These are phyloP conservation scores for Drosophila baimaii DNA, from an alignment of 1,140 invertebrate genomes.

Conservation along the genomic window DNA sequence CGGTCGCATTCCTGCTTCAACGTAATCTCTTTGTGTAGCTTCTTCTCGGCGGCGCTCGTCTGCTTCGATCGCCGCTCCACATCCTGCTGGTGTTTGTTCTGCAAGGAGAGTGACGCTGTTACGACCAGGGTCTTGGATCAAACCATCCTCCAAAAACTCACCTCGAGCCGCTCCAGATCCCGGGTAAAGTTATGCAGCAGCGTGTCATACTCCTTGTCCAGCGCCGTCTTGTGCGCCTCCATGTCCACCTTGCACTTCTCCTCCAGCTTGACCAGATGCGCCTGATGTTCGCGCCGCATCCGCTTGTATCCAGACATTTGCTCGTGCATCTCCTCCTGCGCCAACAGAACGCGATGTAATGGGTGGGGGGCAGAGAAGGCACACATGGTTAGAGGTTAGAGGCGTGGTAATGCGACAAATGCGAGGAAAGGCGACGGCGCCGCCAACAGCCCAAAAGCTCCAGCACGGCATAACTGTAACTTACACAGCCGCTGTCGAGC, in stretches of 20 bases:
- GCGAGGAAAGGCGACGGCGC: neutral
- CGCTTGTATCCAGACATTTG: conserved; percentile 99
- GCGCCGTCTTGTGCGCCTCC: conserved; percentile 96
- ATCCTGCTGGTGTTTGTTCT: conserved; percentile 94
- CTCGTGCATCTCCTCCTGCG: conserved; percentile 97
- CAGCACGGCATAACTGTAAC: conserved; percentile 16
- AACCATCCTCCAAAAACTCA: too few species aligned
- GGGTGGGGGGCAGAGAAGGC: conserved; percentile 37
- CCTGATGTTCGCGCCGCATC: conserved; percentile 98
- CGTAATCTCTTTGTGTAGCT: conserved; percentile 96
- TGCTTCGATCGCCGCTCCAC: conserved; percentile 95
- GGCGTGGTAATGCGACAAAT: conserved; percentile 19
- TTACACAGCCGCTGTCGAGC: conserved; percentile 26
- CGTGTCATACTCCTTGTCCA: conserved; percentile 98
- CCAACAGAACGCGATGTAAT: conserved; percentile 11
- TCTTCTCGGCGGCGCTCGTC: conserved; percentile 95
- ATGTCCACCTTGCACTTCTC: conserved; percentile 98
- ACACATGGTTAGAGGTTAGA: conserved; percentile 49
- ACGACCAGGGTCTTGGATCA: too few species aligned
- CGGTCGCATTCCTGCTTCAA: conserved; percentile 95
- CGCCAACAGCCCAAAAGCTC: too few species aligned
- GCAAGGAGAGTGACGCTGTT: conserved; percentile 4
- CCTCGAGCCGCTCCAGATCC: conserved; percentile 95
- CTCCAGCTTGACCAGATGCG: conserved; percentile 95
- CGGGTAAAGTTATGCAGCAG: conserved; percentile 95